Percentiles rank a stretch among this genome's conserved stretches.
phyloP scores from a whole-genome alignment of 2,797 vertebrate genomes.

The Rhinella marina region DNA sequence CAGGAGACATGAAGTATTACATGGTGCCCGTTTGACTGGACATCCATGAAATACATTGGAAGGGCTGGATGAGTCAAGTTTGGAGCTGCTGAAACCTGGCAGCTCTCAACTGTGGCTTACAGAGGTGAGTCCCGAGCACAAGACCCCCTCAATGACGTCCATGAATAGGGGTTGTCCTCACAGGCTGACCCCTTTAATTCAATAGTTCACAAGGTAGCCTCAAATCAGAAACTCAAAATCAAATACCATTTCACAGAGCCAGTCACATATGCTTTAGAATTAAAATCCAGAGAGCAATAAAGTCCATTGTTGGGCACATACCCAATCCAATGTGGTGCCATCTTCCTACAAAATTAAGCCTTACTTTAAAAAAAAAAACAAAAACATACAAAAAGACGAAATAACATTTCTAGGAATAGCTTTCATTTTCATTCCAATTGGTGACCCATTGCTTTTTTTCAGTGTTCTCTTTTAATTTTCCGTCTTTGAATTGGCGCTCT shows the following conservation, averaged over 20 bases:
- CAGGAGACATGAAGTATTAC: conserved; percentile 1
- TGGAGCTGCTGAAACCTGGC: background rate
- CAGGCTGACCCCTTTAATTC: background rate
- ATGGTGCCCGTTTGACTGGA: background rate
- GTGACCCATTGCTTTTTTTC: conserved; percentile 94
- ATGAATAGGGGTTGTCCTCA: background rate
- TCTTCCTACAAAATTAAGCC: background rate
- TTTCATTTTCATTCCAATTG: conserved; percentile 90
- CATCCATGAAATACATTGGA: background rate
- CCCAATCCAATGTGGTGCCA: conserved; percentile 51
- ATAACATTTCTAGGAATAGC: conserved; percentile 80
- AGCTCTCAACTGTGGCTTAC: background rate
- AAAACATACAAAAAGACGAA: background rate
- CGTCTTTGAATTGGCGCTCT: conserved; percentile 78
- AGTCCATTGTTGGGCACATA: conserved; percentile 65
- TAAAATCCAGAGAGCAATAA: conserved; percentile 65
- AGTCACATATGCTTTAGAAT: conserved; percentile 67
- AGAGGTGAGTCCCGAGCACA: background rate
- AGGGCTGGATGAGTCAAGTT: background rate
- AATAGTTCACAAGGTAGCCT: background rate
- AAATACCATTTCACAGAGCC: conserved; percentile 68
- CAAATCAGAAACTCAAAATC: conserved; percentile 37
- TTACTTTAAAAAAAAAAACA: background rate
- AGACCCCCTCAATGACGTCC: background rate
- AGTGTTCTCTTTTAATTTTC: conserved; percentile 76